Conservation (phyloP, 2,888 invertebrate genomes). For the Syritta pipiens region DNA sequence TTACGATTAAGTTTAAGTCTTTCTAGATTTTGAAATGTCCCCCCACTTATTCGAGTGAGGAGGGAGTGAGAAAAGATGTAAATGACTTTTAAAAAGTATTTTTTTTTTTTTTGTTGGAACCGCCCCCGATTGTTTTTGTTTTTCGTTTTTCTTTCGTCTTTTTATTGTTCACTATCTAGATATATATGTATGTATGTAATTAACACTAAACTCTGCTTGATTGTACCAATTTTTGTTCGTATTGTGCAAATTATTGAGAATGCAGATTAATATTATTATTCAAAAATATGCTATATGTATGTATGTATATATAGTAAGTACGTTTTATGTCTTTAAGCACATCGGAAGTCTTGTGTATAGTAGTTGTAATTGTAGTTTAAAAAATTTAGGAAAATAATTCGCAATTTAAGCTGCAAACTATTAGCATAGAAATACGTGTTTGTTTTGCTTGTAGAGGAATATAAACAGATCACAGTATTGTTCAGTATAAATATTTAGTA, state of each 20-base stretch:
- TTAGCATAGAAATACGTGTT: conserved; percentile 2
- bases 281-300: conserved; percentile 17
- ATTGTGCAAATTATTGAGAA: conserved; percentile 57
- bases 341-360: conserved; percentile 28
- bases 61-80: conserved; percentile 13
- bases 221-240: conserved; percentile 58
- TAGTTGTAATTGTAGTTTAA: conserved; percentile 28
- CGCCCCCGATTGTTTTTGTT: conserved; percentile 47
- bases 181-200: conserved; percentile 4
- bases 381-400: conserved; percentile 33
- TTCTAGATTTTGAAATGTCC: conserved; percentile 44
- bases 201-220: conserved; percentile 42
- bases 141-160: background rate
- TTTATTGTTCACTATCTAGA: conserved; percentile 22
- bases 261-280: conserved; percentile 32
- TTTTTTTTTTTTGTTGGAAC: conserved; percentile 26
- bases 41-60: background rate
- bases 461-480: conserved; percentile 66
- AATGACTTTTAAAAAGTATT: conserved; percentile 37
- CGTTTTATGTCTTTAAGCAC: conserved; percentile 9
- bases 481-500: conserved; percentile 55
- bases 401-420: conserved; percentile 32
- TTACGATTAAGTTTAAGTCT: conserved; percentile 59
- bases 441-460: conserved; percentile 39
- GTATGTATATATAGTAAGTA: background rate